Evolutionary conservation across 1,140 invertebrate genomes (phyloP).

Genomic region (Drosophila burlai): DNA sequence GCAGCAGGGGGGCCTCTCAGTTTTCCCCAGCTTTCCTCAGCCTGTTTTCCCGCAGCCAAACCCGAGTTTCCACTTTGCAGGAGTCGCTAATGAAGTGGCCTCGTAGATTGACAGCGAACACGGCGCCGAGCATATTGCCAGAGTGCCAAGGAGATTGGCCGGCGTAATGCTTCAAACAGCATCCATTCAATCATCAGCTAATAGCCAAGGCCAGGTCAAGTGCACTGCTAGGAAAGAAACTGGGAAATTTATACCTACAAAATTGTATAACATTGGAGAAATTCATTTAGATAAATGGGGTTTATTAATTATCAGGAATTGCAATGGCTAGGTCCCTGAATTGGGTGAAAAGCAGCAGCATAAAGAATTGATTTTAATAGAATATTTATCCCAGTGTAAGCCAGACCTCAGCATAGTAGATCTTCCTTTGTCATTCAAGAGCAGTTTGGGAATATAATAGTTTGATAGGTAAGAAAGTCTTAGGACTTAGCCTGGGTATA

Average conservation of each 20-base stretch:
- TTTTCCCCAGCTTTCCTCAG: not conserved
- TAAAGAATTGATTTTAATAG: not conserved
- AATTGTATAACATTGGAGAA: not conserved
- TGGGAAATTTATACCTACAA: not conserved
- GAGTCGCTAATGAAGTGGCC: slow-evolving; percentile 43
- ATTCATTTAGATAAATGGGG: not conserved
- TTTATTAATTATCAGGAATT: not conserved
- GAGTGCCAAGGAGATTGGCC: slow-evolving; percentile 34
- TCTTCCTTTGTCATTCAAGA: not conserved
- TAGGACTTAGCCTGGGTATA: not conserved
- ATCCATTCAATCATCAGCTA: slow-evolving; percentile 29
- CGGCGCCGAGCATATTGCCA: slow-evolving; percentile 12
- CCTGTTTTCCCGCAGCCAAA: not conserved
- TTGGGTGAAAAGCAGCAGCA: not conserved
- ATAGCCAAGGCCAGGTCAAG: slow-evolving; percentile 14
- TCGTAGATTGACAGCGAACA: slow-evolving; percentile 27
- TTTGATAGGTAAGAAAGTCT: not conserved
- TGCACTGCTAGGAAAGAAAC: not conserved
- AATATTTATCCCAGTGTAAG: not conserved
- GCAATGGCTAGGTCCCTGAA: too few relatives aligned
- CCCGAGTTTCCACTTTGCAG: slow-evolving; percentile 12
- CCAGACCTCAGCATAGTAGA: not conserved
- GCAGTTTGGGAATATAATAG: not conserved
- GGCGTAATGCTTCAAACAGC: slow-evolving; percentile 9
- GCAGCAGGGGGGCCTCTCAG: not conserved